phyloP scores from a whole-genome alignment of 2,797 vertebrate genomes.

The Lycodopsis pacificus region DNA sequence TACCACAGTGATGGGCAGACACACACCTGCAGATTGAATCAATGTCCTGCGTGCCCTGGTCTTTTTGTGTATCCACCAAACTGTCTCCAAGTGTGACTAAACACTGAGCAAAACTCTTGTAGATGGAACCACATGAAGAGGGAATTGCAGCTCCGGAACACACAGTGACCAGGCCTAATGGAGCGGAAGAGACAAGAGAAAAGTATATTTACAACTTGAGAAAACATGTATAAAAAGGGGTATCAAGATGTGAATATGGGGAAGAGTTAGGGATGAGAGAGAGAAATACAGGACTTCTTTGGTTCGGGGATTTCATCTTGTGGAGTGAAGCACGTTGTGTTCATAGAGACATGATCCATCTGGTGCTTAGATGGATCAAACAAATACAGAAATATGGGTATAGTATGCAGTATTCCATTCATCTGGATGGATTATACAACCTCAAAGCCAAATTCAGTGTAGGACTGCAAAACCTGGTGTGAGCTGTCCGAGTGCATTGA shows the following conservation, averaged over 20 bases:
- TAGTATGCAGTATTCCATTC: slow-evolving; percentile 38
- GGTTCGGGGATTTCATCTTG: slow-evolving; percentile 32
- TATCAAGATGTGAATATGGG: background rate
- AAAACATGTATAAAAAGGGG: background rate
- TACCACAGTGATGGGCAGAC: background rate
- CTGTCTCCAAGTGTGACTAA: slow-evolving; percentile 92
- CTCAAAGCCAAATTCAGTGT: slow-evolving; percentile 55
- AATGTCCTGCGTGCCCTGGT: slow-evolving; percentile 86
- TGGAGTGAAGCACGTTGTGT: slow-evolving; percentile 30
- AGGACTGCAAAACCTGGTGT: slow-evolving; percentile 38
- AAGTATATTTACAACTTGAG: background rate
- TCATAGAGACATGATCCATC: slow-evolving; percentile 37
- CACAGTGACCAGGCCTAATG: slow-evolving; percentile 66
- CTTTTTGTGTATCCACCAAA: slow-evolving; percentile 85
- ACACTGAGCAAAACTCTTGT: slow-evolving; percentile 94
- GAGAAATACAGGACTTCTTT: slow-evolving; percentile 17
- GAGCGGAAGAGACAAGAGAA: slow-evolving; percentile 21
- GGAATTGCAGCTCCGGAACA: slow-evolving; percentile 75
- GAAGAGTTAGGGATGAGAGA: background rate
- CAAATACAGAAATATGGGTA: slow-evolving; percentile 62
- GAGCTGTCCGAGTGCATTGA: slow-evolving; percentile 39
- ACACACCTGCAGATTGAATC: slow-evolving; percentile 92
- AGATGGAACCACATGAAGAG: slow-evolving; percentile 89
- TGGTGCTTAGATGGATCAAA: slow-evolving; percentile 60
- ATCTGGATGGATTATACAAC: slow-evolving; percentile 72